Base-by-base conservation (phyloP, 2,797 vertebrate genomes). In the Alauda arvensis region DNA sequence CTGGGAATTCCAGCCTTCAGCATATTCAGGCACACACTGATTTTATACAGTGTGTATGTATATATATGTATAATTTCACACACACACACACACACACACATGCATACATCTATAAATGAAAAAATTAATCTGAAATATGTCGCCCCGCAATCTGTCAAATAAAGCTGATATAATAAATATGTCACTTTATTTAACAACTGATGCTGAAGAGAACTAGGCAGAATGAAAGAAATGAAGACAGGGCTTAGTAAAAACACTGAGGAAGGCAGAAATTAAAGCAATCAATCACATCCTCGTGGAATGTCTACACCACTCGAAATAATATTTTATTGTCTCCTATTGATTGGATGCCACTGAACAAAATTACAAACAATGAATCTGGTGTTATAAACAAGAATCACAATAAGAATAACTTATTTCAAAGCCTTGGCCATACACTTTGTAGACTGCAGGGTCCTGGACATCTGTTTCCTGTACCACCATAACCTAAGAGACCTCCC, bases 161-260 rank as follows among this genome's bases (percentile, higher is more conserved):
- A 95, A 96, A 96, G 89, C 85, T 95, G 94, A 95, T 92, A 95
- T 91, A 96, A 96, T 95, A 96, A 96, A 96, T 95, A 95, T 96
- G 96, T 94, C 95, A 93, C 89, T 96, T 94, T 95, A 96, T 93
- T 96, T 96, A 96, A 95, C 95, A 95, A 91, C 95, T 92, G 92
- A 91, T 88, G 89, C 89, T 90, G 91, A 94, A 94, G 94, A 94
- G 92, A 95, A 80, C 80, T 75, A 94, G 86, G 86, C 93, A 82
- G 89, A 92, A 82, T 68, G 92, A 94, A 94, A 95, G 89, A 92
- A 95, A 94, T 94, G 87, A 95, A 92, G 94, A 92, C 67, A 93
- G 53, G 86, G 89, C 66, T 93, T 93, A 88, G 77, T 90, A 87
- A 94, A 95, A 94, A 91, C 90, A 93, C 86, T 90, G 88, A 95